Evolutionary conservation across 2,113 vertebrate genomes (phyloP).

Genomic region (Chitala chitala): DNA sequence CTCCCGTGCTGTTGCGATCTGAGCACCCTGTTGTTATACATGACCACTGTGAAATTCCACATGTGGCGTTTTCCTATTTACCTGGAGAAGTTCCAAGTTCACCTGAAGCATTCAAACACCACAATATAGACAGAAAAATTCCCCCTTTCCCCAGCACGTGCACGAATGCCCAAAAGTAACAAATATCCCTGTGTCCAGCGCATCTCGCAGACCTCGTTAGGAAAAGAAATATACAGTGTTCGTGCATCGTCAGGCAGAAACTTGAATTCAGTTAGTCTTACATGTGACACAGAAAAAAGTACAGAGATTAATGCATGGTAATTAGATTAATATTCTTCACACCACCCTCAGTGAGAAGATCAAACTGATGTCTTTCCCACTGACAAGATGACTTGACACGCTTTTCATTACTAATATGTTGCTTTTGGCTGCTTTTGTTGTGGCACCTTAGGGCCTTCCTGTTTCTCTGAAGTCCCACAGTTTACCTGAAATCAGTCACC

Average conservation of each 20-base stretch:
- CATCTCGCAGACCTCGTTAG: too few species aligned
- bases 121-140: neutral
- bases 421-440: slow-evolving; percentile 64
- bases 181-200: too few species aligned
- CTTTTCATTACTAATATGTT: slow-evolving; percentile 58
- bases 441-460: slow-evolving; percentile 57
- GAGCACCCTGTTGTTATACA: too few species aligned
- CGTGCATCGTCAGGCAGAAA: neutral
- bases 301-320: slow-evolving; percentile 66
- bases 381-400: slow-evolving; percentile 70
- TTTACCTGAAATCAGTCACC: slow-evolving; percentile 71
- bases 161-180: too few species aligned
- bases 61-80: too few species aligned
- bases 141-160: too few species aligned
- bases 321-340: slow-evolving; percentile 68
- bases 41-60: too few species aligned
- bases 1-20: too few species aligned
- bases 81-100: neutral
- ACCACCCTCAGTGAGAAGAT: slow-evolving; percentile 62
- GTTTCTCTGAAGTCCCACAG: slow-evolving; percentile 66
- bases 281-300: slow-evolving; percentile 43
- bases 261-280: neutral
- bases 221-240: too few species aligned
- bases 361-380: slow-evolving; percentile 63
- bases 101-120: neutral